Conservation (phyloP, 2,113 vertebrate genomes). For the Chunga burmeisteri region DNA sequence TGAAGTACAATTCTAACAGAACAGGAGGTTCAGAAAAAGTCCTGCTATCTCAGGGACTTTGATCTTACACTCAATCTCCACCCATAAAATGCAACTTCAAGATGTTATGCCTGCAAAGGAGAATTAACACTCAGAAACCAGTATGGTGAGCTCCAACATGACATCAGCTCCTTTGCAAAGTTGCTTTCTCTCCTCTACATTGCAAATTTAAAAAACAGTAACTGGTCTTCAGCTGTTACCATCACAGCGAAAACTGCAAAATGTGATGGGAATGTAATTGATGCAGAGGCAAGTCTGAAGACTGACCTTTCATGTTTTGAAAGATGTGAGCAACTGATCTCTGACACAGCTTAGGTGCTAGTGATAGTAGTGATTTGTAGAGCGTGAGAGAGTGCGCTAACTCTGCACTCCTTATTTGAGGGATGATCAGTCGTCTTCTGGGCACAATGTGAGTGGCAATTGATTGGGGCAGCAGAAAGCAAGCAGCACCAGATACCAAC, state of each 20-base stretch:
- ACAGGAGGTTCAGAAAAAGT: not conserved
- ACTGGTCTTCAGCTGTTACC: not conserved
- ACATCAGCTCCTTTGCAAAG: not conserved
- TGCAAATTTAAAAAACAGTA: not conserved
- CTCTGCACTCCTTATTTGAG: not conserved
- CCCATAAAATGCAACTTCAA: not conserved
- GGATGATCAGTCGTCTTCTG: not conserved
- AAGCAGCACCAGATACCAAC: not conserved
- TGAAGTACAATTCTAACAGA: not conserved
- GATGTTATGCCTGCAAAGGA: not conserved
- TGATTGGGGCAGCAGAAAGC: not conserved
- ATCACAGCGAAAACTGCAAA: not conserved
- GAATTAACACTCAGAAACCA: not conserved
- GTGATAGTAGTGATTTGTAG: not conserved
- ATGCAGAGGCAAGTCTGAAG: not conserved
- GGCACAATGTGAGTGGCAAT: not conserved
- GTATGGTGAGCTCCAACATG: not conserved
- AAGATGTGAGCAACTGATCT: not conserved
- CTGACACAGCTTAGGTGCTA: not conserved
- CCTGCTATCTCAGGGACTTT: not conserved
- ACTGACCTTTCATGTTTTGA: not conserved
- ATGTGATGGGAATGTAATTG: not conserved
- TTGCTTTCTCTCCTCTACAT: not conserved
- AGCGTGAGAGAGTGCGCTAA: not conserved
- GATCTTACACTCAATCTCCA: not conserved